Evolutionary conservation across 2,888 invertebrate species (phyloP).

Genomic region (Lepidochrysops patricia): DNA sequence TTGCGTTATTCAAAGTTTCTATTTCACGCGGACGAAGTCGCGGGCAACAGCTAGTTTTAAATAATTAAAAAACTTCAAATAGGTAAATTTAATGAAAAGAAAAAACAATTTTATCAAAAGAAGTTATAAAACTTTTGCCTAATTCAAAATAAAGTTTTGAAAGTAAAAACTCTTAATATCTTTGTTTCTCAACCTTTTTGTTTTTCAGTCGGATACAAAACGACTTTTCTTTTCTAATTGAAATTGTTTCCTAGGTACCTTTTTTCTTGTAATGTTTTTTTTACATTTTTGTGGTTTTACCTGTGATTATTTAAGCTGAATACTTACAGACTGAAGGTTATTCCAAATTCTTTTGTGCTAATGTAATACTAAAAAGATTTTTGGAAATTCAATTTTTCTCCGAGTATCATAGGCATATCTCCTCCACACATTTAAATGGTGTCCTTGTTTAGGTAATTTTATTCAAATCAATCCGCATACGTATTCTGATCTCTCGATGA

Average conservation of each 20-base stretch:
- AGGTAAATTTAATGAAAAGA: neutral
- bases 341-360: no score
- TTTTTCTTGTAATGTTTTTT: neutral
- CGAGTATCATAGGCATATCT: neutral
- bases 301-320: neutral
- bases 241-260: neutral
- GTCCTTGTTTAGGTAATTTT: neutral
- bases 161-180: neutral
- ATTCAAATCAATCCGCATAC: neutral
- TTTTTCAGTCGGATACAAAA: slow-evolving; percentile 2
- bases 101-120: neutral
- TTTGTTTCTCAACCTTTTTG: slow-evolving; percentile 1
- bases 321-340: no score
- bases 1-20: no score
- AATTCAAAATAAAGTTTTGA: neutral
- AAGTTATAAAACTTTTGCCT: neutral
- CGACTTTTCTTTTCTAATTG: slow-evolving; percentile 2
- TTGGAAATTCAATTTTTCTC: neutral
- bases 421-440: no score
- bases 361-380: no score
- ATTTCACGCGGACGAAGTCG: no score
- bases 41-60: no score
- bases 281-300: neutral
- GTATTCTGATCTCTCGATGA: neutral
- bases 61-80: neutral